Conservation (phyloP, 2,888 invertebrate genomes). For the Drosophila paranaensis region DNA sequence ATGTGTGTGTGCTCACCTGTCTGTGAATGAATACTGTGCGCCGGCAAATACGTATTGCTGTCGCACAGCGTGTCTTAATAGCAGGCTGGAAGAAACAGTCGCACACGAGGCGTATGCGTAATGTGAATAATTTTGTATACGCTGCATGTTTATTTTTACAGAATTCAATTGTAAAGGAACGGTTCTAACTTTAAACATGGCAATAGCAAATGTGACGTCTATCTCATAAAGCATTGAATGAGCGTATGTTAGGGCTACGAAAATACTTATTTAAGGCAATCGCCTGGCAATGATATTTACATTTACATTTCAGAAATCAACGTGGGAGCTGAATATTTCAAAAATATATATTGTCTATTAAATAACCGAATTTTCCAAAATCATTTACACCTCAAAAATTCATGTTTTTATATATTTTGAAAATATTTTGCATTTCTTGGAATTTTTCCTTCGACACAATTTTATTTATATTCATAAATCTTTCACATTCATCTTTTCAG, state of each 20-base stretch:
- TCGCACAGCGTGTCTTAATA: slow-evolving; percentile 59
- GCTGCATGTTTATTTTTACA: slow-evolving; percentile 40
- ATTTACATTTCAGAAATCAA: neutral
- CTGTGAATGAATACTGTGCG: slow-evolving; percentile 51
- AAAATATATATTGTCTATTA: neutral
- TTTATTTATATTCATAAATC: slow-evolving; percentile 8
- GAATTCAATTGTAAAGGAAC: slow-evolving; percentile 23
- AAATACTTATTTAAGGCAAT: neutral
- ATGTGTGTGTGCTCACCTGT: slow-evolving; percentile 39
- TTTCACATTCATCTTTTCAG: slow-evolving; percentile 1
- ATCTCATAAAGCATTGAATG: slow-evolving; percentile 11
- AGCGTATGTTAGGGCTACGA: neutral
- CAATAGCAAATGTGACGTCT: slow-evolving; percentile 27
- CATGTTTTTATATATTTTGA: neutral
- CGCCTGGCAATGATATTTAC: neutral
- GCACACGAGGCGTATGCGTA: slow-evolving; percentile 65
- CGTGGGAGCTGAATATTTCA: neutral
- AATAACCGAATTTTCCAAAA: neutral
- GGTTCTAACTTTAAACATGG: slow-evolving; percentile 23
- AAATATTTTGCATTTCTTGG: neutral
- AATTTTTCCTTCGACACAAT: neutral
- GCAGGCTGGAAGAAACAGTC: slow-evolving; percentile 22
- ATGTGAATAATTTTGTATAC: slow-evolving; percentile 35
- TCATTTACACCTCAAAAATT: neutral
- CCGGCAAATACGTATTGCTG: slow-evolving; percentile 10